Conservation (phyloP, 2,113 vertebrate genomes). For the Onychostoma macrolepis region DNA sequence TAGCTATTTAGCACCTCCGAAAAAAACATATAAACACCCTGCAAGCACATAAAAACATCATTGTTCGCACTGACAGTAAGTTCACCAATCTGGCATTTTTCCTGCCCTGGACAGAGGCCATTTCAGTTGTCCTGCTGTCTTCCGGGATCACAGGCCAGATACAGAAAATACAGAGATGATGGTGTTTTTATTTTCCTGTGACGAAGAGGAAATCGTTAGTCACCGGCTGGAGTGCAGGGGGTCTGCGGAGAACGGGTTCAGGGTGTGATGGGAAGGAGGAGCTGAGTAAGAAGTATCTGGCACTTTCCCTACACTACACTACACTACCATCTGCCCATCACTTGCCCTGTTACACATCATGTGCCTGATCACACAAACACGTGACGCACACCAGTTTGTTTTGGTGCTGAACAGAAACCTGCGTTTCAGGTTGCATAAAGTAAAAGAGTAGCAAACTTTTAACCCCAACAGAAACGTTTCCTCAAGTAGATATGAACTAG, state of each 20-base stretch:
- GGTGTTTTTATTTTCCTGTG: conserved; percentile 57
- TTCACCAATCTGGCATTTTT: conserved; percentile 23
- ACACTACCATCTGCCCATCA: conserved; percentile 69
- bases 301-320: conserved; percentile 48
- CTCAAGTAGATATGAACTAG: too few species aligned
- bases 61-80: neutral
- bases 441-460: neutral
- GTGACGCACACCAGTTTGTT: neutral
- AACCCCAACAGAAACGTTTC: neutral
- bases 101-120: conserved; percentile 14
- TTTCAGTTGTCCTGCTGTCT: conserved; percentile 22
- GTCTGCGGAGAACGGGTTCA: conserved; percentile 60
- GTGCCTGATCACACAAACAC: conserved; percentile 16
- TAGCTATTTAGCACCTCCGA: conserved; percentile 15
- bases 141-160: neutral
- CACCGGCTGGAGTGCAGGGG: conserved; percentile 62
- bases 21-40: neutral
- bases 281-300: conserved; percentile 54
- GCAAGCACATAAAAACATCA: conserved; percentile 22
- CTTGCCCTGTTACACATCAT: neutral
- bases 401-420: neutral
- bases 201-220: conserved; percentile 69
- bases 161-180: conserved; percentile 18
- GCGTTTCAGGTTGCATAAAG: too few species aligned
- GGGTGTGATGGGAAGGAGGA: conserved; percentile 58